Evolutionary conservation across 2,797 vertebrate species (phyloP).

Genomic region (Platyrinchus mystaceus): DNA sequence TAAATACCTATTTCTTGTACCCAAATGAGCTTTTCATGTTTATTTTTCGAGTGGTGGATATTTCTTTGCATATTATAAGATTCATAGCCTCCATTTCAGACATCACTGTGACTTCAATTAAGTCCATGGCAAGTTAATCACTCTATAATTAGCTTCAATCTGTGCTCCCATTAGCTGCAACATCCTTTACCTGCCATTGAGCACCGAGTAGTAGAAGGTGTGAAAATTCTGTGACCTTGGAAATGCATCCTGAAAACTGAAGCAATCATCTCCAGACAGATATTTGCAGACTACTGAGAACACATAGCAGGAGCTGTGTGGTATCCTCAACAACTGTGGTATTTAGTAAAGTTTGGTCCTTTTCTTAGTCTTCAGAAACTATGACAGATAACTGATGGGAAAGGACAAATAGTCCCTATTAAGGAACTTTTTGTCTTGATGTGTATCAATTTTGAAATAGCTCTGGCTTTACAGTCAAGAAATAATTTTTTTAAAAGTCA

Average conservation of each 20-base stretch:
- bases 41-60: neutral
- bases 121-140: neutral
- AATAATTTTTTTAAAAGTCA: neutral
- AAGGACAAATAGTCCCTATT: neutral
- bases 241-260: neutral
- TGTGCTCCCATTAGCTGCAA: neutral
- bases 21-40: neutral
- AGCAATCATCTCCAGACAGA: neutral
- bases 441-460: neutral
- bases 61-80: neutral
- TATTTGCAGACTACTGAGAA: neutral
- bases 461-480: neutral
- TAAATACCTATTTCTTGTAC: neutral
- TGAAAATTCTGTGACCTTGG: neutral
- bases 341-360: neutral
- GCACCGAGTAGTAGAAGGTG: neutral
- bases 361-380: neutral
- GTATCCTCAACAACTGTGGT: neutral
- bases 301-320: neutral
- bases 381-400: neutral
- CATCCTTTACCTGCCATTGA: conserved; percentile 12
- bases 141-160: conserved; percentile 29
- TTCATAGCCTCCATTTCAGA: neutral
- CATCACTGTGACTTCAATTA: conserved; percentile 4
- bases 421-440: neutral